phyloP scores from a whole-genome alignment of 2,113 vertebrate species.

The Uria aalge region DNA sequence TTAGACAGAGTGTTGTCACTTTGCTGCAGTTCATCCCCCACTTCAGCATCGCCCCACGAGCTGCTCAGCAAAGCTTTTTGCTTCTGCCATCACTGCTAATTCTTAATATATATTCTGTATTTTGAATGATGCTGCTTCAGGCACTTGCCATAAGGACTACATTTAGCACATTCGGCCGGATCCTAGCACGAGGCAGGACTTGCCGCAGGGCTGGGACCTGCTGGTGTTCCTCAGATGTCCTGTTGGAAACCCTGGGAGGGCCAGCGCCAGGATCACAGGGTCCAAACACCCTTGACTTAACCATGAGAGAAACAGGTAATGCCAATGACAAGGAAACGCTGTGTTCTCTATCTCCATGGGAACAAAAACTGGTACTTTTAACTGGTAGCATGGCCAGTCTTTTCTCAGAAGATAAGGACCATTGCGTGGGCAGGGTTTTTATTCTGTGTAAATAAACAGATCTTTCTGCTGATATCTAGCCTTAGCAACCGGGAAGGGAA shows the following conservation, averaged over 20 bases:
- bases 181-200: background rate
- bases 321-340: background rate
- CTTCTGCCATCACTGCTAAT: background rate
- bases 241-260: background rate
- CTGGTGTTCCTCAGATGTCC: background rate
- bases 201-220: background rate
- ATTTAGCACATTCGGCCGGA: background rate
- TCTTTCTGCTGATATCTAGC: background rate
- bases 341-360: constrained; percentile 50
- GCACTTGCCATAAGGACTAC: background rate
- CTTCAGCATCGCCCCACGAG: background rate
- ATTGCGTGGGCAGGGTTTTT: background rate
- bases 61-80: background rate
- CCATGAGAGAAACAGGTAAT: background rate
- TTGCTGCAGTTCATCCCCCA: background rate
- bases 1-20: background rate
- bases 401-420: constrained; percentile 39
- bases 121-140: background rate
- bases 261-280: background rate
- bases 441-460: constrained; percentile 26
- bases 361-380: constrained; percentile 47
- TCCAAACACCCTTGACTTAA: background rate
- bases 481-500: background rate
- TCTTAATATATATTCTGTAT: background rate
- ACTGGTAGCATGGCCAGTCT: background rate